Conservation (phyloP, 2,888 invertebrate genomes). For the Myopa tessellatipennis region DNA sequence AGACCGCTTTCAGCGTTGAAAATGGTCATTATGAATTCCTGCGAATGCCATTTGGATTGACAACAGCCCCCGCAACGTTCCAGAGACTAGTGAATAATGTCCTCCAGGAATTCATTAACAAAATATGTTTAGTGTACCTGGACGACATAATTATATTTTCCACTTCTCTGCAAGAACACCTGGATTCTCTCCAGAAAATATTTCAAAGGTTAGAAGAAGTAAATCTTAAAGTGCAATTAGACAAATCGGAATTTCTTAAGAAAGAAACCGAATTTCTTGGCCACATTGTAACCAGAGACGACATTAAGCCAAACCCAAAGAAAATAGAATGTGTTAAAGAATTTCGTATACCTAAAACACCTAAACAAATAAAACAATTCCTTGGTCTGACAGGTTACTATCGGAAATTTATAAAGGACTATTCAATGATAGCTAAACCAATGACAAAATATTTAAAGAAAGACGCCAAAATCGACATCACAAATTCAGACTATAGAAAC, state of each 20-base stretch:
- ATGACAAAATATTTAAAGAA: constrained; percentile 40
- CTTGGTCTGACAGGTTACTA: constrained; percentile 37
- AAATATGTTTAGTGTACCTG: constrained; percentile 26
- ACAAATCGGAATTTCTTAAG: constrained; percentile 7
- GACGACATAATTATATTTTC: constrained; percentile 24
- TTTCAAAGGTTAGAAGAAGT: constrained; percentile 1
- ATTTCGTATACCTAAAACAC: constrained; percentile 41
- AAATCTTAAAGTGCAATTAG: not conserved
- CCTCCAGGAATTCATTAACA: constrained; percentile 3
- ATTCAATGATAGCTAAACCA: constrained; percentile 38
- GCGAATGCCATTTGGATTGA: constrained; percentile 27
- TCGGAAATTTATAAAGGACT: constrained; percentile 37
- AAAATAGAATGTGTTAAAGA: constrained; percentile 42
- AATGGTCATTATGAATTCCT: not conserved
- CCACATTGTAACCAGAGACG: constrained; percentile 11
- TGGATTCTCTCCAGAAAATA: not conserved
- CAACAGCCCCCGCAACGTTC: constrained; percentile 19
- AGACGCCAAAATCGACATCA: constrained; percentile 20
- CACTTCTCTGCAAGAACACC: constrained; percentile 16
- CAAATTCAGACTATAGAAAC: constrained; percentile 26
- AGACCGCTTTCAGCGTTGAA: constrained; percentile 18
- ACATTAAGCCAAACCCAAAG: constrained; percentile 12
- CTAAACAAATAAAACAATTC: constrained; percentile 35
- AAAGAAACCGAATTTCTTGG: constrained; percentile 21
- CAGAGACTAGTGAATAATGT: constrained; percentile 28